phyloP scores from a whole-genome alignment of 2,888 invertebrate genomes.

The Xestobium rufovillosum region DNA sequence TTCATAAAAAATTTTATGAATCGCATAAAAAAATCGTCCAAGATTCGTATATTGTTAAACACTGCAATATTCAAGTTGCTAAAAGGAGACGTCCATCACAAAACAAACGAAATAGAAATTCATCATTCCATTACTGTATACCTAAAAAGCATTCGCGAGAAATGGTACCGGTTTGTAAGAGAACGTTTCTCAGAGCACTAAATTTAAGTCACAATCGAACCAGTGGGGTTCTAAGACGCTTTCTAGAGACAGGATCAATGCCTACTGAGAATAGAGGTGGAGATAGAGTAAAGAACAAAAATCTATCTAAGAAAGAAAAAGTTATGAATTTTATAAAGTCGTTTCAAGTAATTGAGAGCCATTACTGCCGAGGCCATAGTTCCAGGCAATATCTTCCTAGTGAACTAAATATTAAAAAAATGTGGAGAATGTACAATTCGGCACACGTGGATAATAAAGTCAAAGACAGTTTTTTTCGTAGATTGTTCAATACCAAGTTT shows the following conservation, averaged over 20 bases:
- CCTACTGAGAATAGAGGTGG: conserved; percentile 19
- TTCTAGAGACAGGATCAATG: conserved; percentile 17
- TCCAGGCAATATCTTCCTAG: conserved; percentile 17
- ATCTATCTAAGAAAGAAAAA: conserved; percentile 20
- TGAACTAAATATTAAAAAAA: conserved; percentile 9
- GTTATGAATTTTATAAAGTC: conserved; percentile 23
- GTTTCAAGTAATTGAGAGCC: conserved; percentile 22
- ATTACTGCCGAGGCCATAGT: conserved; percentile 1
- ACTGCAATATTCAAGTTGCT: conserved; percentile 1
- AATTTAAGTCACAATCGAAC: conserved; percentile 2
- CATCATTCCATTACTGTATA: background rate
- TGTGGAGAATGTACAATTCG: conserved; percentile 10
- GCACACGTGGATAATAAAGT: background rate
- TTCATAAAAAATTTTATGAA: background rate
- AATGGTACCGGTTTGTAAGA: background rate
- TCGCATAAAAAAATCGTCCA: conserved; percentile 1
- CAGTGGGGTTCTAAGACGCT: conserved; percentile 2
- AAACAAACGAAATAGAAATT: background rate
- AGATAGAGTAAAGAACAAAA: conserved; percentile 17
- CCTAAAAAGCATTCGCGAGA: background rate
- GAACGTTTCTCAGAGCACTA: background rate
- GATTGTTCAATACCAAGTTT: conserved; percentile 22
- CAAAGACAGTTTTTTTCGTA: conserved; percentile 16
- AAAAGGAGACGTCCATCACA: background rate
- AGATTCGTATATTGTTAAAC: background rate